phyloP scores from a whole-genome alignment of 1,140 invertebrate species.

The Neoseiulus cucumeris region DNA sequence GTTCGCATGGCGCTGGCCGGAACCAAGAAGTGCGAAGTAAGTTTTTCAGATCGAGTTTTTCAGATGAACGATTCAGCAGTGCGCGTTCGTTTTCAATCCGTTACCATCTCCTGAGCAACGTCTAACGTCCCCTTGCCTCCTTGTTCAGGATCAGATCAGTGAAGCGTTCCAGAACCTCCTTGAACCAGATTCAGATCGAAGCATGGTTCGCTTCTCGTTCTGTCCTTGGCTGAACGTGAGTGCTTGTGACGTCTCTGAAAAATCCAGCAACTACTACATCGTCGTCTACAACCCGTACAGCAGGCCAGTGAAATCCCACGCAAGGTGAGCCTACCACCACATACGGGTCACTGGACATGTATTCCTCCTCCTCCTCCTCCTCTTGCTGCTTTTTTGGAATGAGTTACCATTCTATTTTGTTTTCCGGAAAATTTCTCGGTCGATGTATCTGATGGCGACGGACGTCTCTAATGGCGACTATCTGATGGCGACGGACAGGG shows the following conservation, averaged over 20 bases:
- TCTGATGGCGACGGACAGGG: no score
- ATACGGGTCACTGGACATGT: no score
- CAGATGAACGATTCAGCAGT: no score
- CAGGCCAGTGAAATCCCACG: not conserved
- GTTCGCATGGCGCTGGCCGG: slow-evolving; percentile 27
- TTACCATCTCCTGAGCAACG: no score
- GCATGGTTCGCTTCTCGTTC: slow-evolving; percentile 21
- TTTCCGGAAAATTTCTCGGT: no score
- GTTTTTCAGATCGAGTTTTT: slow-evolving; percentile 12
- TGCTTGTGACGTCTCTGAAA: slow-evolving; percentile 36
- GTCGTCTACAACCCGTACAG: slow-evolving; percentile 53
- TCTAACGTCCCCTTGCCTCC: not conserved
- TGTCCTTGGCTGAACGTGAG: slow-evolving; percentile 40
- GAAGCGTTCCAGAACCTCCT: slow-evolving; percentile 9
- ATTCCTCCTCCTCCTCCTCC: no score
- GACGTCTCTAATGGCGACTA: no score
- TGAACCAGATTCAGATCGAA: slow-evolving; percentile 1
- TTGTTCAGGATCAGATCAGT: not conserved
- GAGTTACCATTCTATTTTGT: no score
- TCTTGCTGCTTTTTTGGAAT: no score
- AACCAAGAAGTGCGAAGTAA: slow-evolving; percentile 16
- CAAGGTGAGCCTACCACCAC: not conserved
- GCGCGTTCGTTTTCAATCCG: no score
- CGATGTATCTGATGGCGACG: no score
- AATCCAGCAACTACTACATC: slow-evolving; percentile 38